A percentile compares a stretch with the other conserved stretches of the same genome.
Evolutionary conservation across 1,140 invertebrate genomes (phyloP).

Genomic region (Drosophila bifasciata): DNA sequence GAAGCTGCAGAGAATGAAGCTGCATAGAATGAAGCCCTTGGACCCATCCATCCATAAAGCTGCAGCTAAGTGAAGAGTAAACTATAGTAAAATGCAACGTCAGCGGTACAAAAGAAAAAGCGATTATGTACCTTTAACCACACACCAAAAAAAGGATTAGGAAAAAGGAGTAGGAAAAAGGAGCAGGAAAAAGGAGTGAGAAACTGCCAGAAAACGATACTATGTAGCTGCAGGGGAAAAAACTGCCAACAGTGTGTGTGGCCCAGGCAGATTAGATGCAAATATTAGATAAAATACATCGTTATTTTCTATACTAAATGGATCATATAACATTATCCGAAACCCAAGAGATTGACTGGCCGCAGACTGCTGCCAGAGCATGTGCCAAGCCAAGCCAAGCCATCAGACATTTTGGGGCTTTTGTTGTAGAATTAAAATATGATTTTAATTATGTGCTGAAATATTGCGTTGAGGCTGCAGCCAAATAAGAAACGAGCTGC

Average conservation of each 20-base stretch:
- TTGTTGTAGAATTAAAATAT: too few species aligned
- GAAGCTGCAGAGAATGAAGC: slow-evolving; percentile 5
- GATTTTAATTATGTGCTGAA: too few species aligned
- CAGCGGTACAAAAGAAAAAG: slow-evolving; percentile 43
- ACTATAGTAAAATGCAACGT: slow-evolving; percentile 56
- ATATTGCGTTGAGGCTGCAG: too few species aligned
- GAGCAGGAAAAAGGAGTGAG: slow-evolving; percentile 19
- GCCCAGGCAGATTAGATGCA: slow-evolving; percentile 12
- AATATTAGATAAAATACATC: slow-evolving; percentile 8
- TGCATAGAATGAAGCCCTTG: slow-evolving; percentile 7
- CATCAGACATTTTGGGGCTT: too few species aligned
- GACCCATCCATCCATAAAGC: too few species aligned
- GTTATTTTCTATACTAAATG: too few species aligned
- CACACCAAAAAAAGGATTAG: slow-evolving; percentile 35
- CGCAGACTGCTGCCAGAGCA: too few species aligned
- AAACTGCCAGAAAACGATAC: slow-evolving; percentile 34
- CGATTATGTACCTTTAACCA: slow-evolving; percentile 54
- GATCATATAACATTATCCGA: too few species aligned
- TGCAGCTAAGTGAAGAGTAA: slow-evolving; percentile 43
- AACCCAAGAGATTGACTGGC: too few species aligned
- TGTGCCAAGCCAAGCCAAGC: too few species aligned
- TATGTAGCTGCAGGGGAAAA: slow-evolving; percentile 21
- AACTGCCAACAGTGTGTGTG: slow-evolving; percentile 15
- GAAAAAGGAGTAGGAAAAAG: too few species aligned
- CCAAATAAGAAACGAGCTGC: too few species aligned